Base-by-base conservation (phyloP, 2,797 vertebrate species). In the Chelmon rostratus region DNA sequence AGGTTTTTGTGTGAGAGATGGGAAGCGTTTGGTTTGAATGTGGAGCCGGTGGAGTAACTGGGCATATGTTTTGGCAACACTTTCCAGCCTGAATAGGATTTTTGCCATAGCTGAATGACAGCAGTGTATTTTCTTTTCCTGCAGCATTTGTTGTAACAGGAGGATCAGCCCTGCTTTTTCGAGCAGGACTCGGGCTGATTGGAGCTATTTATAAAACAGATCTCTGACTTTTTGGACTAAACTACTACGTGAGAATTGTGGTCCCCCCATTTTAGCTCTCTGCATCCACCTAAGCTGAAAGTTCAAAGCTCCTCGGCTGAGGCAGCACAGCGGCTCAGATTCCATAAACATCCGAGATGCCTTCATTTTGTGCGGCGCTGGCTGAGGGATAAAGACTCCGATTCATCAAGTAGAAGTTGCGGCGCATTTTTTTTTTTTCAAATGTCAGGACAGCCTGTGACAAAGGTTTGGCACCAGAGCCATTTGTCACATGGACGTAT, bases 291-390 rank as follows among this genome's bases (percentile, higher is more conserved):
- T 82, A 73, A 62, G 46, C 54, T 74, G 28, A 81, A 68, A 67
- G 74, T 82, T 86, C 72, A 82, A 57, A 88, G 83, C 87, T 52
- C 62, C 53, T 81, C 75, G 65, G 67, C 40, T 75, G 67, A 69
- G 78, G 85, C 88, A 28, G 37, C 84, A 59, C 68, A 1, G 65
- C 72, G 82, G 74, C 78, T 90, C 86, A 25, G 42, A 83, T 88
- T 88, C 88, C 86, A 82, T 62, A 90, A 89, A 89, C 90, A 86
- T 70, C 86, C 59, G 74, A 85, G 72, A 61, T 88, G 77, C 71
- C 79, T 86, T 84, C 63, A 61, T 71, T 79, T 83, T 81, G 73
- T 56, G 73, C 67, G 35, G 59, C 50, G 53, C 80, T 68, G 81
- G 73, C 44, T 46, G 64, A 42, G 10, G 72, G 49, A 88, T 82